Conservation (phyloP, 1,140 invertebrate genomes). For the Temnothorax longispinosus region DNA sequence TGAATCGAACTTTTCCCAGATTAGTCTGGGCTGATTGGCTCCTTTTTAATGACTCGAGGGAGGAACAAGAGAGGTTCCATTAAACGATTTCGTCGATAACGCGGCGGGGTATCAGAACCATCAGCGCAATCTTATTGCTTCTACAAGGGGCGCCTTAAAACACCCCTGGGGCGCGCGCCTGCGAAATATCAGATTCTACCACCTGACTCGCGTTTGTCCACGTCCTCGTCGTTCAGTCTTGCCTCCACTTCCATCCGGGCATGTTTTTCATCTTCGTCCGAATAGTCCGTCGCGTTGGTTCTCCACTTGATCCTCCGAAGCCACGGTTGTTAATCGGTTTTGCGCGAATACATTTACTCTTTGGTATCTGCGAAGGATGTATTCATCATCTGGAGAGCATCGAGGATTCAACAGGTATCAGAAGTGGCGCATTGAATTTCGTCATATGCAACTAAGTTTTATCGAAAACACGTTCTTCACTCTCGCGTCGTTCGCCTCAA, state of each 20-base stretch:
- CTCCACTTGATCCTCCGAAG: background rate
- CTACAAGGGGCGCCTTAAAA: slow-evolving; percentile 66
- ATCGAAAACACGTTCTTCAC: background rate
- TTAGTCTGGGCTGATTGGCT: background rate
- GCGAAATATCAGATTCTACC: slow-evolving; percentile 73
- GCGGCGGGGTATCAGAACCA: background rate
- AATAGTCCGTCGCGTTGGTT: background rate
- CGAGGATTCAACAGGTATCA: slow-evolving; percentile 70
- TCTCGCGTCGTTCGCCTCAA: background rate
- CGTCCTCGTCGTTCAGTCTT: slow-evolving; percentile 65
- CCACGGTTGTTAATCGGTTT: background rate
- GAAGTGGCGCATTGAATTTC: slow-evolving; percentile 39
- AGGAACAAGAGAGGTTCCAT: background rate
- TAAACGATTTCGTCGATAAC: slow-evolving; percentile 29
- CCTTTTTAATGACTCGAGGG: background rate
- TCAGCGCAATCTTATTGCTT: slow-evolving; percentile 35
- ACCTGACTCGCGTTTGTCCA: slow-evolving; percentile 60
- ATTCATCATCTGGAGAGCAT: background rate
- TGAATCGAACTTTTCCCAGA: background rate
- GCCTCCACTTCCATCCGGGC: slow-evolving; percentile 58
- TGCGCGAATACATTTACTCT: background rate
- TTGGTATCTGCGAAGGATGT: slow-evolving; percentile 4
- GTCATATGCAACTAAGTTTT: background rate
- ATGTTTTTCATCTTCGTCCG: slow-evolving; percentile 36
- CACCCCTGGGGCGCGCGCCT: slow-evolving; percentile 72